These are phyloP conservation scores for Brachionus calyciflorus DNA, from an alignment of 1,140 invertebrate genomes.

Conservation along the genomic window DNA sequence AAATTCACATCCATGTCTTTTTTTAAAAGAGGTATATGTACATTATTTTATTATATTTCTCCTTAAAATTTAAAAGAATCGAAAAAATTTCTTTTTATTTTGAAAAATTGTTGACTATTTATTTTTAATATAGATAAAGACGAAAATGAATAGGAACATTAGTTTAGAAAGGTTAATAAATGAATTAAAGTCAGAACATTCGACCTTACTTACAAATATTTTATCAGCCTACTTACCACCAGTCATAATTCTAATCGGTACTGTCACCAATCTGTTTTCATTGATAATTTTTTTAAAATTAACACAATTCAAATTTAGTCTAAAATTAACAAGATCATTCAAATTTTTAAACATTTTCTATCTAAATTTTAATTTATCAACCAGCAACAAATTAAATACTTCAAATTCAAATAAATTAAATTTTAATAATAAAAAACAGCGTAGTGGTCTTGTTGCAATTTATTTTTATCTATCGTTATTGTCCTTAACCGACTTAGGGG, in stretches of 20 bases:
- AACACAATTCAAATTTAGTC: neutral
- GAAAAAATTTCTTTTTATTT: no score
- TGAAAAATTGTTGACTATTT: no score
- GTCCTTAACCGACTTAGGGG: neutral
- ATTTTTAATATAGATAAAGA: no score
- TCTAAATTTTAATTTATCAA: neutral
- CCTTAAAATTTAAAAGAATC: no score
- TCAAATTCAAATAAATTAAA: neutral
- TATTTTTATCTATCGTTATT: slow-evolving; percentile 35
- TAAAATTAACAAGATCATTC: neutral
- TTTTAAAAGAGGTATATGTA: no score
- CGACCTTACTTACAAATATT: no score
- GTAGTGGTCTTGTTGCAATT: slow-evolving; percentile 17
- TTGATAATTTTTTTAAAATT: slow-evolving; percentile 6
- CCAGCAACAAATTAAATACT: neutral
- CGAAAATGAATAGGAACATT: no score
- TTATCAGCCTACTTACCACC: neutral
- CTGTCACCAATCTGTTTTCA: neutral
- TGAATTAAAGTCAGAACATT: no score
- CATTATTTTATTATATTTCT: no score
- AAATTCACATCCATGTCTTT: no score
- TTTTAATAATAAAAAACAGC: neutral
- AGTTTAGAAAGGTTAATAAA: no score
- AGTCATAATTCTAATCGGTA: neutral
- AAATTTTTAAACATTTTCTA: neutral